phyloP scores from a whole-genome alignment of 2,888 invertebrate species.

The Buathra laborator region DNA sequence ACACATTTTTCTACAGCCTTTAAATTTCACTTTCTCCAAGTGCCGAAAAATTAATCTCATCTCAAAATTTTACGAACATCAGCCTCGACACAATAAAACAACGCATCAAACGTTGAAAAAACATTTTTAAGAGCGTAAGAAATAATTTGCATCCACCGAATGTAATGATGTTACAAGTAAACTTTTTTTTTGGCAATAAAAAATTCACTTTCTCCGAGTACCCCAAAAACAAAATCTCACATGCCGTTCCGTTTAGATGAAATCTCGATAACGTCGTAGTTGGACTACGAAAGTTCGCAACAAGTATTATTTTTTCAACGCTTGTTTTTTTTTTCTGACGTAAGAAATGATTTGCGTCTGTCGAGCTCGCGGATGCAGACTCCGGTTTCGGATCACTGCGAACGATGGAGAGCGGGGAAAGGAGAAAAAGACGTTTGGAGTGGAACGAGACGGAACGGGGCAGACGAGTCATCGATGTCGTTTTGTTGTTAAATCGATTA shows the following conservation, averaged over 20 bases:
- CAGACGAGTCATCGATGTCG: conserved; percentile 47
- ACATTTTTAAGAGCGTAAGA: neutral
- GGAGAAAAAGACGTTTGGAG: conserved; percentile 27
- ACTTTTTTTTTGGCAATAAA: neutral
- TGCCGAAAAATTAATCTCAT: conserved; percentile 39
- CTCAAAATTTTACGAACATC: conserved; percentile 10
- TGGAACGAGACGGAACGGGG: conserved; percentile 56
- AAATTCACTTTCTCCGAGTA: conserved; percentile 3
- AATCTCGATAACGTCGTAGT: neutral
- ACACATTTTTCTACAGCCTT: conserved; percentile 28
- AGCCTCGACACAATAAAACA: neutral
- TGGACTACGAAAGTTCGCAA: neutral
- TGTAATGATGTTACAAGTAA: too few species aligned
- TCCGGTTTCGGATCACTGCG: conserved; percentile 41
- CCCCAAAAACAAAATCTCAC: neutral
- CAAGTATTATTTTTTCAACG: neutral
- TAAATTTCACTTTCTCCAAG: conserved; percentile 59
- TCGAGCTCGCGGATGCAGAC: conserved; percentile 39
- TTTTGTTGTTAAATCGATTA: conserved; percentile 10
- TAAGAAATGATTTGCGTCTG: conserved; percentile 41
- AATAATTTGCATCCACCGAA: too few species aligned
- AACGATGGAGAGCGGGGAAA: neutral
- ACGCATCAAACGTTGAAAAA: neutral
- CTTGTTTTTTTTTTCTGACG: conserved; percentile 40
- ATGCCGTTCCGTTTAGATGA: neutral